These are phyloP conservation scores for Escarpia spicata DNA, from an alignment of 2,888 invertebrate species.

Conservation along the genomic window DNA sequence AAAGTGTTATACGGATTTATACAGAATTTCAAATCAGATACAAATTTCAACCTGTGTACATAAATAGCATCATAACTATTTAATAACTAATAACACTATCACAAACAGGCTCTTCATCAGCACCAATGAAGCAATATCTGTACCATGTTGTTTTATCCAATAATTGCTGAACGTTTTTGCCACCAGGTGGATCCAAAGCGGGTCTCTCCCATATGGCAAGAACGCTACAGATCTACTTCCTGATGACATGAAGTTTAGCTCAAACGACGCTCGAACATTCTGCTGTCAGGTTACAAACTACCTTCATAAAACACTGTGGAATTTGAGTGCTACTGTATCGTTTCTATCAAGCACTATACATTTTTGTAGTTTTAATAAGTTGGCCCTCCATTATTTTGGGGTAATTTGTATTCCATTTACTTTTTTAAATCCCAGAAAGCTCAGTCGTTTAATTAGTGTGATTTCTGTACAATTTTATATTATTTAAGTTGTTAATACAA, in stretches of 20 bases:
- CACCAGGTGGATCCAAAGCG: not conserved
- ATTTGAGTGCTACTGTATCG: too few relatives aligned
- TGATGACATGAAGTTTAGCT: slow-evolving; percentile 20
- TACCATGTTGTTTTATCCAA: too few relatives aligned
- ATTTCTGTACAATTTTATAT: not conserved
- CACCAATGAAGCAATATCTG: not conserved
- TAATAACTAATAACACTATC: not conserved
- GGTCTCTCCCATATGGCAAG: not conserved
- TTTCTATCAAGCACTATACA: too few relatives aligned
- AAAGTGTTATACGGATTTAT: too few relatives aligned
- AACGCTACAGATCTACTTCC: slow-evolving; percentile 10
- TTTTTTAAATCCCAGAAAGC: too few relatives aligned
- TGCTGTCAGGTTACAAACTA: not conserved
- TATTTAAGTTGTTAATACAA: not conserved
- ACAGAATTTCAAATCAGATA: too few relatives aligned
- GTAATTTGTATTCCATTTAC: too few relatives aligned
- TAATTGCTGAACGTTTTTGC: not conserved
- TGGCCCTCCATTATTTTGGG: too few relatives aligned
- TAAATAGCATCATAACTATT: not conserved
- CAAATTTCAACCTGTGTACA: not conserved
- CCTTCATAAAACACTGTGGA: too few relatives aligned
- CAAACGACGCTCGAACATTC: not conserved
- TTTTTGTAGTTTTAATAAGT: too few relatives aligned
- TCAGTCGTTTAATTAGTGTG: too few relatives aligned
- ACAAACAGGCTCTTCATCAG: not conserved